phyloP scores from a whole-genome alignment of 92 coral and sea anemone genomes.

The Scolanthus callimorphus region DNA sequence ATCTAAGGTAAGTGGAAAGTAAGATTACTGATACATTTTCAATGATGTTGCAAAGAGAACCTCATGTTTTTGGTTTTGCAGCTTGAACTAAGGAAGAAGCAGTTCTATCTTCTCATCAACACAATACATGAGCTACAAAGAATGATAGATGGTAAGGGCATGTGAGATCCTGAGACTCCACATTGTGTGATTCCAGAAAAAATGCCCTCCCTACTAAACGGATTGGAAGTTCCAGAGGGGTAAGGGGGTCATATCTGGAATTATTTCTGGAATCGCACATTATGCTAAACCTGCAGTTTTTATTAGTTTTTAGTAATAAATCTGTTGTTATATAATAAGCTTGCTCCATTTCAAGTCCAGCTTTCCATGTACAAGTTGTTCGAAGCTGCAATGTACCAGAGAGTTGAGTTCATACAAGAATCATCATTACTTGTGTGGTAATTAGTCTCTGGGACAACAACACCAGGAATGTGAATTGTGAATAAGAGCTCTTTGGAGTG shows the following conservation, averaged over 20 bases:
- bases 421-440: not conserved
- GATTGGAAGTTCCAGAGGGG: too few species aligned
- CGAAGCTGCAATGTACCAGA: slow-evolving; percentile 2
- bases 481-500: too few species aligned
- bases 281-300: too few species aligned
- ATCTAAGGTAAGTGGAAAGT: slow-evolving; percentile 74
- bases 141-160: slow-evolving; percentile 82
- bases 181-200: too few species aligned
- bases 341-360: not conserved
- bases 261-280: not conserved
- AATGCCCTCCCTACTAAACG: too few species aligned
- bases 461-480: not conserved
- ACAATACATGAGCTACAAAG: slow-evolving; percentile 94
- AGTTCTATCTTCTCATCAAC: slow-evolving; percentile 83
- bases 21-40: too few species aligned
- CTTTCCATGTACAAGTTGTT: not conserved
- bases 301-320: too few species aligned
- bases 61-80: slow-evolving; percentile 34
- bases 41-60: too few species aligned
- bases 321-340: not conserved
- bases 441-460: slow-evolving; percentile 13
- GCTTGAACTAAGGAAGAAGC: slow-evolving; percentile 93
- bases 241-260: not conserved
- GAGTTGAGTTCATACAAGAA: slow-evolving; percentile 20
- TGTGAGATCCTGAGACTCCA: not conserved